A percentile compares a stretch with the other conserved stretches of the same genome.
Evolutionary conservation across 2,888 invertebrate genomes (phyloP).

Genomic region (Cyaniris semiargus): DNA sequence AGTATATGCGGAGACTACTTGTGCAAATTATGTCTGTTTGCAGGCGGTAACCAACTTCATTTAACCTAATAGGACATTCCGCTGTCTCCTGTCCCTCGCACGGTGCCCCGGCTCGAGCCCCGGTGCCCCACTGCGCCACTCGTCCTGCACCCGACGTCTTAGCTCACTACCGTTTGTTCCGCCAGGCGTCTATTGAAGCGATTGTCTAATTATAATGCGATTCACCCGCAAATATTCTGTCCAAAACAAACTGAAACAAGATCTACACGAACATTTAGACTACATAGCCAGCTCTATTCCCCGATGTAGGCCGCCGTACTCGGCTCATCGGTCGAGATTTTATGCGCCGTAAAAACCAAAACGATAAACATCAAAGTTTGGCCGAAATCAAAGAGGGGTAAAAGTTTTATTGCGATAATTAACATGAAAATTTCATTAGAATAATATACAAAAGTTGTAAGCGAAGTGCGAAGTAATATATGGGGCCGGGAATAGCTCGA

Average conservation of each 20-base stretch:
- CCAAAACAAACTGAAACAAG: not conserved
- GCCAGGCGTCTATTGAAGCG: not conserved
- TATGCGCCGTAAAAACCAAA: constrained; percentile 14
- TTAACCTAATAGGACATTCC: not conserved
- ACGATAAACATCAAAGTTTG: constrained; percentile 21
- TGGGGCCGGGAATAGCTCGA: not conserved
- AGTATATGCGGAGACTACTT: too few species aligned
- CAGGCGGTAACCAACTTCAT: not conserved
- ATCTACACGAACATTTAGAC: not conserved
- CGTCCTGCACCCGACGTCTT: constrained; percentile 2
- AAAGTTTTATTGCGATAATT: constrained; percentile 10
- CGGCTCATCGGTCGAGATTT: not conserved
- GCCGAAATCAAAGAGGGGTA: not conserved
- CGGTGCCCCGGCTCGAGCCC: not conserved
- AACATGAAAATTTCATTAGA: constrained; percentile 24
- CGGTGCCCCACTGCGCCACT: constrained; percentile 6
- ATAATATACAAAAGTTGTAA: constrained; percentile 19
- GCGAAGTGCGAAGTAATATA: constrained; percentile 9
- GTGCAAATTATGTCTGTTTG: not conserved
- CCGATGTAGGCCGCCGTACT: not conserved
- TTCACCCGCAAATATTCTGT: not conserved
- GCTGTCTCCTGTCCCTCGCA: not conserved
- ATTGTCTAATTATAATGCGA: constrained; percentile 9
- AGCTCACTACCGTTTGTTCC: not conserved
- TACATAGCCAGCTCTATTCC: not conserved